phyloP scores from a whole-genome alignment of 2,888 invertebrate species.

The Arge pagana region DNA sequence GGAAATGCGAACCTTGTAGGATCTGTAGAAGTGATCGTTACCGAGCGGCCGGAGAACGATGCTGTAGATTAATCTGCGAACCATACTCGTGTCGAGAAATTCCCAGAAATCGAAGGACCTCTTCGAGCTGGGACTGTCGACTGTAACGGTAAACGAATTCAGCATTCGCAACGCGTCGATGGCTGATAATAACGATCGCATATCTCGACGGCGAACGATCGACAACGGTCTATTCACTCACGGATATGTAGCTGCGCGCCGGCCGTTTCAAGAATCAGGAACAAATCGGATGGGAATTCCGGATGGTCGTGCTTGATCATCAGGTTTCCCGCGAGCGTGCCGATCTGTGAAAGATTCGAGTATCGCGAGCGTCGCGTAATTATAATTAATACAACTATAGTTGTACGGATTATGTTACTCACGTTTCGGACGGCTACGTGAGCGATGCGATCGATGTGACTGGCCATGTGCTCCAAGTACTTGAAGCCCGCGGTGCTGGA shows the following conservation, averaged over 20 bases:
- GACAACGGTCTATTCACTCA: no score
- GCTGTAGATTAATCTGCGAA: constrained; percentile 12
- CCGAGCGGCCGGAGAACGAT: not conserved
- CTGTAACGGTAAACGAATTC: no score
- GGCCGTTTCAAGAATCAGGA: constrained; percentile 66
- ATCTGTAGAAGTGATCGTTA: constrained; percentile 1
- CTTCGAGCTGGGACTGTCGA: constrained; percentile 3
- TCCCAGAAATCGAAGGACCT: not conserved
- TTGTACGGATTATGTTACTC: no score
- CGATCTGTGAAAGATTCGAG: constrained; percentile 65
- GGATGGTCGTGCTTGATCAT: constrained; percentile 69
- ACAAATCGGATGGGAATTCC: constrained; percentile 75
- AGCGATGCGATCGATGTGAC: constrained; percentile 72
- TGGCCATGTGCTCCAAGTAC: constrained; percentile 64
- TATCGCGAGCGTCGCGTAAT: no score
- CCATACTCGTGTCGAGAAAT: constrained; percentile 13
- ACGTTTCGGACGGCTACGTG: constrained; percentile 76
- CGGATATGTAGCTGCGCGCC: constrained; percentile 63
- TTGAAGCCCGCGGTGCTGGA: constrained; percentile 61
- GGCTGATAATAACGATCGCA: no score
- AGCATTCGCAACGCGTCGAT: no score
- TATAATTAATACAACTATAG: no score
- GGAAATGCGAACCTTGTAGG: constrained; percentile 5
- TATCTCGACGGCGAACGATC: no score
- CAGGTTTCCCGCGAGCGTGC: constrained; percentile 72